A percentile compares a stretch with the other conserved stretches of the same genome.
phyloP scores from a whole-genome alignment of 2,888 invertebrate genomes.

The Fissipunctia ypsillon region DNA sequence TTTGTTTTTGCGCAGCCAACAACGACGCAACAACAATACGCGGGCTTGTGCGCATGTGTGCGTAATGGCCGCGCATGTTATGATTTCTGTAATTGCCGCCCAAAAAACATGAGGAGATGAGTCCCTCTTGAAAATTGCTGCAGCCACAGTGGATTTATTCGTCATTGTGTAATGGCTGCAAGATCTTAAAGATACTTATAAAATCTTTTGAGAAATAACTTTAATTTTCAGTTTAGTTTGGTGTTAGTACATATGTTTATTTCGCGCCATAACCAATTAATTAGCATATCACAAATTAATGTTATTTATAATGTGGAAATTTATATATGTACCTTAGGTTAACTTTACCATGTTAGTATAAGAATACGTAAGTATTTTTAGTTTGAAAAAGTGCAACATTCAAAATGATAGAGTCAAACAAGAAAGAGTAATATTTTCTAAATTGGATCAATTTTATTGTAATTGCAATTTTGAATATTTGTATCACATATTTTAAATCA shows the following conservation, averaged over 20 bases:
- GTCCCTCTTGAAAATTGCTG: conserved; percentile 45
- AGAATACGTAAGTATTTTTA: background rate
- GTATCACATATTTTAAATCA: background rate
- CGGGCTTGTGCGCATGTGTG: conserved; percentile 72
- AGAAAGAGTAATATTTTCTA: background rate
- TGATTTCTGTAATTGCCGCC: conserved; percentile 68
- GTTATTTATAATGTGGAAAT: background rate
- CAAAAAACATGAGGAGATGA: conserved; percentile 58
- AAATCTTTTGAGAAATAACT: background rate
- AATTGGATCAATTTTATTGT: background rate
- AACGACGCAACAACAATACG: conserved; percentile 80
- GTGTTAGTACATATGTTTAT: conserved; percentile 10
- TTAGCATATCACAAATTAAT: background rate
- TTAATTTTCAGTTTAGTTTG: conserved; percentile 5
- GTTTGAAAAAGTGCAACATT: background rate
- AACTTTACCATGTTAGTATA: conserved; percentile 18
- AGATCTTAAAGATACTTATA: background rate
- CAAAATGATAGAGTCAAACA: background rate
- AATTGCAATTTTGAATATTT: background rate
- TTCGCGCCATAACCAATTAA: conserved; percentile 37
- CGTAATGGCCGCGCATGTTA: conserved; percentile 71
- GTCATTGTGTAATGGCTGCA: conserved; percentile 32
- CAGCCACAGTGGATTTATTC: conserved; percentile 36
- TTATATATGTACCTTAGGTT: background rate
- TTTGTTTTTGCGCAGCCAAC: conserved; percentile 84